Percentiles rank a stretch among this genome's conserved stretches.
Evolutionary conservation across 2,797 vertebrate genomes (phyloP).

Genomic region (Ctenochaetus hawaiiensis): DNA sequence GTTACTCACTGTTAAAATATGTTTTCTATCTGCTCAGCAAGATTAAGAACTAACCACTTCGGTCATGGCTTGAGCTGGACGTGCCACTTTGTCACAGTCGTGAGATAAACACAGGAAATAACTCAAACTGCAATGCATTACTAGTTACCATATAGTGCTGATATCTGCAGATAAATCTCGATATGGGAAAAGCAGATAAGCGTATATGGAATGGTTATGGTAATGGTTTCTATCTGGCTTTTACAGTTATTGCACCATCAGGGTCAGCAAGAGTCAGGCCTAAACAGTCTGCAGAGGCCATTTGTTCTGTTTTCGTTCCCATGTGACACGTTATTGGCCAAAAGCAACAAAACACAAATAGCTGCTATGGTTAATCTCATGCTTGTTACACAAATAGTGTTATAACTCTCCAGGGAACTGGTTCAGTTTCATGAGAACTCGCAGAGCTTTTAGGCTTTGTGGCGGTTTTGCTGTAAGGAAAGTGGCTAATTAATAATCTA

Average conservation of each 20-base stretch:
- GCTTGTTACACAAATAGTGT: slow-evolving; percentile 20
- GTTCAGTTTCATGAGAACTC: not conserved
- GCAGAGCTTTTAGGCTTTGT: not conserved
- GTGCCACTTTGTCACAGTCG: slow-evolving; percentile 41
- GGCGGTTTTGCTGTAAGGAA: slow-evolving; percentile 1
- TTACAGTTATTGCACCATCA: slow-evolving; percentile 23
- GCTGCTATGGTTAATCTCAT: slow-evolving; percentile 23
- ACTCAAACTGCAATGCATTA: slow-evolving; percentile 22
- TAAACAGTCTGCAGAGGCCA: slow-evolving; percentile 16
- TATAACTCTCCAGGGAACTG: slow-evolving; percentile 20
- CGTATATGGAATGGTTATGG: slow-evolving; percentile 13
- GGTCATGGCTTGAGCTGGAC: slow-evolving; percentile 11
- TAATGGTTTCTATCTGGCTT: slow-evolving; percentile 17
- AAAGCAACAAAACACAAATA: slow-evolving; percentile 51
- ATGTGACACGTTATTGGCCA: slow-evolving; percentile 30
- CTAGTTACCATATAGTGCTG: slow-evolving; percentile 31
- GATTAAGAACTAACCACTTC: slow-evolving; percentile 42
- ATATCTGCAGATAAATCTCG: slow-evolving; percentile 25
- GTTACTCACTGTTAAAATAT: slow-evolving; percentile 54
- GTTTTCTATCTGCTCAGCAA: slow-evolving; percentile 49
- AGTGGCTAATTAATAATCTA: not conserved
- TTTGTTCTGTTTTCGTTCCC: slow-evolving; percentile 20
- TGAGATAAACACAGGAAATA: slow-evolving; percentile 57
- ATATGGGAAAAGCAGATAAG: slow-evolving; percentile 23
- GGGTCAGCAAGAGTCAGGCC: not conserved